Base-by-base conservation (phyloP, 2,797 vertebrate species). In the Acomys russatus region DNA sequence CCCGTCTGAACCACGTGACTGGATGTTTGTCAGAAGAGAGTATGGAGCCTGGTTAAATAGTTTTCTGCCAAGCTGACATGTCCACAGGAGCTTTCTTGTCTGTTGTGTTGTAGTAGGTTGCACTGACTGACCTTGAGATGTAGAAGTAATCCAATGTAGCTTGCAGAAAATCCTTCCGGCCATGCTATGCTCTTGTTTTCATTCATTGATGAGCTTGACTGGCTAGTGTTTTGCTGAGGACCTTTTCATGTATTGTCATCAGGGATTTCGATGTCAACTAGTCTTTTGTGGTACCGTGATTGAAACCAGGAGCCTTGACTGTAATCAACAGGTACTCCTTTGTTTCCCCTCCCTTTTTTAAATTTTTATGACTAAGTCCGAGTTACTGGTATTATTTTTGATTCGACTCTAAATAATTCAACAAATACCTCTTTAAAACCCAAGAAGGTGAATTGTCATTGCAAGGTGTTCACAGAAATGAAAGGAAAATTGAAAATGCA, bases 331-430 rank as follows among this genome's bases (percentile, higher is more conserved):
- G 12, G 30, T 2, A 1, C 20, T 51, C 83, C 44, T n/a, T 33
- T 49, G 30, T 15, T 33, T 8, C 56, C 15, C 22, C 12, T 18
- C 23, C 8, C 10, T 54, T 77, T 77, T 78, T 33, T 33, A 63
- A 86, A 80, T 61, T 6, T 88, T 94, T 82, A 71, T 92, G 83
- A 90, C 68, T 68, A 84, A 93, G 30, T 80, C 51, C 91, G 83
- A 79, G 23, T 90, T 93, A 78, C 63, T 90, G 44, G 51, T 56
- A 84, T 76, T 80, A 68, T 9, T 68, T 96, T 91, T 93, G 71
- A 92, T 78, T 94, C 66, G 91, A 70, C 35, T 93, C 54, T 59
- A 95, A 90, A 94, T 85, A 91, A 95, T 77, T 87, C 28, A 88
- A 68, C 38, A 90, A 70, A 89, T 66, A 9, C 33, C 77, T 89